Percentiles rank a stretch among this genome's conserved stretches.
Conservation (phyloP, 2,113 vertebrate species). For the Lota lota region DNA sequence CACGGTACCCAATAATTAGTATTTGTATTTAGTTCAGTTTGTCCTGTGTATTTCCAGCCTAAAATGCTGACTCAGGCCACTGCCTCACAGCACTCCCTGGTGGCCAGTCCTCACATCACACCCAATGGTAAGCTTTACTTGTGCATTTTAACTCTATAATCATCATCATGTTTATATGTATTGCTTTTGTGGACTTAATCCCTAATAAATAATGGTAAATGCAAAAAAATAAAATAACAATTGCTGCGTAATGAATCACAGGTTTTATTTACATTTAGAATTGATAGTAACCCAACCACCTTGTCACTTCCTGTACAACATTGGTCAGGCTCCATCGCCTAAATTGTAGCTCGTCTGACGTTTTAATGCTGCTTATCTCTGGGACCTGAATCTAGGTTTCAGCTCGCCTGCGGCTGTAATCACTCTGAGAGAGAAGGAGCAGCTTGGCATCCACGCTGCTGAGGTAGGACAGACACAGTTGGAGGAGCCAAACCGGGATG, state of each 20-base stretch:
- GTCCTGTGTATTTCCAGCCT: slow-evolving; percentile 49
- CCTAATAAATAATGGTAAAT: too few species aligned
- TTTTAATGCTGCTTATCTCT: not conserved
- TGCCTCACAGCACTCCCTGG: slow-evolving; percentile 31
- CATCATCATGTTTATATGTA: not conserved
- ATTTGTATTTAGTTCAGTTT: slow-evolving; percentile 17
- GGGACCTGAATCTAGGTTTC: slow-evolving; percentile 43
- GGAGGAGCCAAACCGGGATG: too few species aligned
- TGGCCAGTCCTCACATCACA: slow-evolving; percentile 26
- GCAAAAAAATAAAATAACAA: too few species aligned
- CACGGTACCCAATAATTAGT: too few species aligned
- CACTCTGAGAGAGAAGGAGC: slow-evolving; percentile 56
- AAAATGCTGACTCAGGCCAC: slow-evolving; percentile 45
- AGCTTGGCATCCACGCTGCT: slow-evolving; percentile 35
- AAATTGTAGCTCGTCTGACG: too few species aligned
- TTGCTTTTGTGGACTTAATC: not conserved
- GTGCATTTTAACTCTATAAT: not conserved
- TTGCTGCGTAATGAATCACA: too few species aligned
- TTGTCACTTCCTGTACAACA: too few species aligned
- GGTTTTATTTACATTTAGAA: not conserved
- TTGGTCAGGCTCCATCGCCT: too few species aligned
- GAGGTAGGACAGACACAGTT: slow-evolving; percentile 47
- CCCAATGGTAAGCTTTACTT: not conserved
- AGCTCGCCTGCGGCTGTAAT: slow-evolving; percentile 40
- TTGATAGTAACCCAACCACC: not conserved